phyloP scores from a whole-genome alignment of 2,113 vertebrate genomes.

The Gymnocephalus cernua region DNA sequence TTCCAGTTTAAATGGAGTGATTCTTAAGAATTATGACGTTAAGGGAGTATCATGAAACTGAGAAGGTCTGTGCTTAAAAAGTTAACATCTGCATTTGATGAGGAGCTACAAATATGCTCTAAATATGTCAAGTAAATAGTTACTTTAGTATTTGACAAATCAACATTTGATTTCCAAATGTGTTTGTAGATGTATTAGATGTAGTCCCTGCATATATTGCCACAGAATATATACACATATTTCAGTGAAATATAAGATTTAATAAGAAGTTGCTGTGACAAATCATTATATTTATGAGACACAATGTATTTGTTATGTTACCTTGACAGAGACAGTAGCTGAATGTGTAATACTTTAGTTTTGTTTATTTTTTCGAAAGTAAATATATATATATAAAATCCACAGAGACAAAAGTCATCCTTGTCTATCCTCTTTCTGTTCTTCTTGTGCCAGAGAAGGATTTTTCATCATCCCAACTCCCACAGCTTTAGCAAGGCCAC shows the following conservation, averaged over 20 bases:
- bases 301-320: conserved; percentile 19
- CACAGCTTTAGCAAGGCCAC: conserved; percentile 60
- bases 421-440: conserved; percentile 40
- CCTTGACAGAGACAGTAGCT: conserved; percentile 19
- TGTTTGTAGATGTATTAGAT: conserved; percentile 59
- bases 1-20: conserved; percentile 71
- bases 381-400: conserved; percentile 46
- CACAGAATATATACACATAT: background rate
- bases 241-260: conserved; percentile 17
- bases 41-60: conserved; percentile 62
- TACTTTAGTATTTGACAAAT: conserved; percentile 60
- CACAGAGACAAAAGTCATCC: conserved; percentile 43
- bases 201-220: conserved; percentile 7
- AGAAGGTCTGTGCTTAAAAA: conserved; percentile 68
- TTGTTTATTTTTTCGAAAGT: conserved; percentile 47
- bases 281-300: conserved; percentile 23
- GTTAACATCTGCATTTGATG: conserved; percentile 72
- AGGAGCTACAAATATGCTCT: conserved; percentile 59
- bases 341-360: conserved; percentile 53
- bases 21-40: conserved; percentile 74
- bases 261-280: background rate
- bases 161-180: conserved; percentile 55
- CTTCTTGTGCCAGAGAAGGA: conserved; percentile 5
- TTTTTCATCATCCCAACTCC: conserved; percentile 64
- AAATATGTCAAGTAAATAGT: conserved; percentile 67